Conservation (phyloP, 1,140 invertebrate genomes). For the Andrena cerasifolii region DNA sequence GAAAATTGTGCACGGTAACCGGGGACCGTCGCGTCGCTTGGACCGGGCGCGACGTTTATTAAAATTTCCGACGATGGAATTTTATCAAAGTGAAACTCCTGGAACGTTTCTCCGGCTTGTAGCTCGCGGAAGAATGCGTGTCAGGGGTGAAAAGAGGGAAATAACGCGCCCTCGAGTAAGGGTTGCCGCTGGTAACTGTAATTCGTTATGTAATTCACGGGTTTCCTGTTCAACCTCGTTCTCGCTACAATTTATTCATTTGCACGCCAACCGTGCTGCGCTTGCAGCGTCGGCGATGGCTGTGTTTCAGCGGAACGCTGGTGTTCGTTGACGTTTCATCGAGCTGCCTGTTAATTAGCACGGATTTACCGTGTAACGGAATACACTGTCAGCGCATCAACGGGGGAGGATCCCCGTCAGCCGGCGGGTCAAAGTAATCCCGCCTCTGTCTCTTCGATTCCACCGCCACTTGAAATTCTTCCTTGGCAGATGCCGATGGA, state of each 20-base stretch:
- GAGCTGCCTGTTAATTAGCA: conserved; percentile 4
- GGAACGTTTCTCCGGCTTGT: background rate
- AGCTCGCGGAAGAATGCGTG: background rate
- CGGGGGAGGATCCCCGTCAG: background rate
- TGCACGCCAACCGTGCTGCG: background rate
- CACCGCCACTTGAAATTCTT: conserved; percentile 12
- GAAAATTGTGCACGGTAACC: background rate
- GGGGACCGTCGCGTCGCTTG: background rate
- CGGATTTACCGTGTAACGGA: background rate
- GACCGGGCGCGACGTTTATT: background rate
- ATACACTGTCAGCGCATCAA: conserved; percentile 6
- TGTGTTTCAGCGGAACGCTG: background rate
- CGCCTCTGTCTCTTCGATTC: background rate
- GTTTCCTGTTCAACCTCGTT: background rate
- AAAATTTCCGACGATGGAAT: too few species aligned
- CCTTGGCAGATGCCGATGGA: conserved; percentile 4
- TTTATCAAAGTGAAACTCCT: too few species aligned
- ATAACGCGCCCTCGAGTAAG: background rate
- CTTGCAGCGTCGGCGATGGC: background rate
- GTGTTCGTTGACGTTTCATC: background rate
- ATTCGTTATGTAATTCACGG: background rate
- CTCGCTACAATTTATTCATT: background rate
- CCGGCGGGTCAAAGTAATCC: conserved; percentile 1
- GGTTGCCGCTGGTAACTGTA: background rate
- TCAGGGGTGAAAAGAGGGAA: background rate